Conservation (phyloP, 2,113 vertebrate species). For the Zeus faber region DNA sequence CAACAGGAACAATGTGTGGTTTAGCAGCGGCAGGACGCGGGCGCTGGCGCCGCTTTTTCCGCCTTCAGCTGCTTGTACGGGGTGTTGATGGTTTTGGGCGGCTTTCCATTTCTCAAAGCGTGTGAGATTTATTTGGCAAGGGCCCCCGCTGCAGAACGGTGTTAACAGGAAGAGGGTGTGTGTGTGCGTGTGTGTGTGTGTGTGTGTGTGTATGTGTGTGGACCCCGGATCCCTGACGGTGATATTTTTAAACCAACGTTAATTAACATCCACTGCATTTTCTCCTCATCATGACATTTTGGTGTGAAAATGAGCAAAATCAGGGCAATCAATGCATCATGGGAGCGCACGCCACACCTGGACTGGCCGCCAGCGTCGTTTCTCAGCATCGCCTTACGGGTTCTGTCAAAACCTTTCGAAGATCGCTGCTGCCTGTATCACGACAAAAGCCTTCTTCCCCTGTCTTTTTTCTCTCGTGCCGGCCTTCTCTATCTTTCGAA, state of each 20-base stretch:
- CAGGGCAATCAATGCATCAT: slow-evolving; percentile 10
- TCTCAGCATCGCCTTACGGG: too few species aligned
- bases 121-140: slow-evolving; percentile 37
- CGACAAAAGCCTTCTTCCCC: too few species aligned
- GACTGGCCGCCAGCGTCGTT: too few species aligned
- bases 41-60: slow-evolving; percentile 3
- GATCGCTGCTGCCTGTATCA: too few species aligned
- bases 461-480: too few species aligned
- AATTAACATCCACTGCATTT: slow-evolving; percentile 16
- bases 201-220: too few species aligned
- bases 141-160: neutral
- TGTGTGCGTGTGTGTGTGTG: too few species aligned
- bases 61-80: slow-evolving; percentile 27
- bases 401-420: too few species aligned
- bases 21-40: slow-evolving; percentile 10
- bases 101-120: slow-evolving; percentile 40
- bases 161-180: slow-evolving; percentile 5
- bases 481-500: too few species aligned
- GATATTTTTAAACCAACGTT: slow-evolving; percentile 25
- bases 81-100: slow-evolving; percentile 36
- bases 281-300: too few species aligned
- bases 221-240: slow-evolving; percentile 1
- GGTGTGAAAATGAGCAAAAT: too few species aligned
- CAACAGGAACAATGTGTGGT: neutral
- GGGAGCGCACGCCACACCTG: neutral